phyloP scores from a whole-genome alignment of 2,888 invertebrate species.

The Andrena dorsata region DNA sequence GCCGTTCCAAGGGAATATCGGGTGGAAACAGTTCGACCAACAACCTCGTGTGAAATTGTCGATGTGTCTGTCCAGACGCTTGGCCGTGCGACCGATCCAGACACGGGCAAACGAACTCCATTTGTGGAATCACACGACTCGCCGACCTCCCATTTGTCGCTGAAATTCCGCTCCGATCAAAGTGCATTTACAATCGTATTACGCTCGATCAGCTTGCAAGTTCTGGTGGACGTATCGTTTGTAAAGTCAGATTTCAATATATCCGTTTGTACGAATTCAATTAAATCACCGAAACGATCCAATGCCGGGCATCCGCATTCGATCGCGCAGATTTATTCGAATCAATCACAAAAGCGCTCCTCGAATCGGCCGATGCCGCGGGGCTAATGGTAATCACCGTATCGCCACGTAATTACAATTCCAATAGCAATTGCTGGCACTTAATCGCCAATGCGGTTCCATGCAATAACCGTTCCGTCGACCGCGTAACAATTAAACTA shows the following conservation, averaged over 20 bases:
- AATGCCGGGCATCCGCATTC: too few species aligned
- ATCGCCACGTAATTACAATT: constrained; percentile 34
- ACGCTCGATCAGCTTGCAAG: not conserved
- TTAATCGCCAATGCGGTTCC: constrained; percentile 15
- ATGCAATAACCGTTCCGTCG: not conserved
- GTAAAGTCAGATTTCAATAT: not conserved
- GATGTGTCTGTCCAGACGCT: not conserved
- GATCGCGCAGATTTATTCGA: not conserved
- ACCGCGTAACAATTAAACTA: constrained; percentile 1
- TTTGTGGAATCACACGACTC: not conserved
- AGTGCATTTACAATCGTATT: not conserved
- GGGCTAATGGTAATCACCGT: constrained; percentile 8
- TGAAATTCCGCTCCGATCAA: not conserved
- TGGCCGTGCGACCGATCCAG: not conserved
- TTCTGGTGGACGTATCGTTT: not conserved
- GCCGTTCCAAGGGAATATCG: not conserved
- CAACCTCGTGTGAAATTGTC: constrained; percentile 2
- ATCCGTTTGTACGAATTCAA: not conserved
- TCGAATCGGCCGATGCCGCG: not conserved
- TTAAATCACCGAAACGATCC: not conserved
- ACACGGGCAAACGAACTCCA: not conserved
- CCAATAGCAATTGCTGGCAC: constrained; percentile 16
- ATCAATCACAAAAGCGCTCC: not conserved
- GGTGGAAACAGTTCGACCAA: not conserved
- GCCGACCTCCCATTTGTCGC: not conserved